These are phyloP conservation scores for Cephus rjabovi DNA, from an alignment of 2,888 invertebrate genomes.

Conservation along the genomic window DNA sequence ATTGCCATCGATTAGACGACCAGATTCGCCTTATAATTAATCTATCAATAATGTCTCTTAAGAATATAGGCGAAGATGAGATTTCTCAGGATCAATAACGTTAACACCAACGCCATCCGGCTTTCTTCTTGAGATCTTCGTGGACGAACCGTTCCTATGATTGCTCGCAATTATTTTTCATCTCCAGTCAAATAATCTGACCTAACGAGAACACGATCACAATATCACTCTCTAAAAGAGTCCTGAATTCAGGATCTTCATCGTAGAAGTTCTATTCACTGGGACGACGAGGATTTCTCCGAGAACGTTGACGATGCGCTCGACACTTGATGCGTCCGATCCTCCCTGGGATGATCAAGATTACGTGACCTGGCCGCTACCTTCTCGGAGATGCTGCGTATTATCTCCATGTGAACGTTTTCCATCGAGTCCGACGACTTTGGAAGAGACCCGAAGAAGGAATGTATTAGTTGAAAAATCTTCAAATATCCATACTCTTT, in stretches of 20 bases:
- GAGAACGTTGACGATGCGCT: slow-evolving; percentile 45
- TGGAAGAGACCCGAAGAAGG: slow-evolving; percentile 12
- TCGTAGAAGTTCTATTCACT: slow-evolving; percentile 20
- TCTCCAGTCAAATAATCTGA: neutral
- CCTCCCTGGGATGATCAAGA: slow-evolving; percentile 32
- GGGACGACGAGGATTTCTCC: slow-evolving; percentile 41
- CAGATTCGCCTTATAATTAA: neutral
- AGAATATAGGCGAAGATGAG: neutral
- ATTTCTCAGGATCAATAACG: neutral
- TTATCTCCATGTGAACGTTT: slow-evolving; percentile 36
- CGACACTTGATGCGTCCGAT: slow-evolving; percentile 36
- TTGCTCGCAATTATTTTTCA: neutral
- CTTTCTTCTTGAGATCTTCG: neutral
- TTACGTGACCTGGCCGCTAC: slow-evolving; percentile 29
- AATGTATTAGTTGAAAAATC: neutral
- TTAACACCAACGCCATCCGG: neutral
- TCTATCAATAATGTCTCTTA: neutral
- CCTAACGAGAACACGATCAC: neutral
- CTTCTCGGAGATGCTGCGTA: slow-evolving; percentile 45
- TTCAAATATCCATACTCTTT: neutral
- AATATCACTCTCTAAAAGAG: neutral
- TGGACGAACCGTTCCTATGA: no score
- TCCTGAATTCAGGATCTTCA: neutral
- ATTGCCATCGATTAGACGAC: neutral
- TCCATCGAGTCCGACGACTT: slow-evolving; percentile 41